A percentile compares a stretch with the other conserved stretches of the same genome.
Conservation (phyloP, 2,797 vertebrate genomes). For the Gastrophryne carolinensis region DNA sequence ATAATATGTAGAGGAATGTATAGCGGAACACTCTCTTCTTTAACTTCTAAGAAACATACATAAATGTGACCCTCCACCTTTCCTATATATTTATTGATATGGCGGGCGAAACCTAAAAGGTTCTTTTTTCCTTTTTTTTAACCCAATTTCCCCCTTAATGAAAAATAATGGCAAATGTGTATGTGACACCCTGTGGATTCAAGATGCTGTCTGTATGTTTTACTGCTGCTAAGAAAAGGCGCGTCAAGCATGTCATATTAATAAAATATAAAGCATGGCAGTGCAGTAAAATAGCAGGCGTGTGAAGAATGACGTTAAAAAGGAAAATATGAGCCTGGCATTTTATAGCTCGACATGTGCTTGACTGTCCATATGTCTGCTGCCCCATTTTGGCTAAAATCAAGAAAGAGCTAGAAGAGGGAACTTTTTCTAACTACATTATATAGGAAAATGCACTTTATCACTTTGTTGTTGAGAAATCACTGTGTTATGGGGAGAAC, state of each 20-base stretch:
- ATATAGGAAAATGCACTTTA: too few species aligned
- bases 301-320: background rate
- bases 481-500: too few species aligned
- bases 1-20: conserved; percentile 1
- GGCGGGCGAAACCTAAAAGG: too few species aligned
- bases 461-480: too few species aligned
- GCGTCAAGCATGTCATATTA: background rate
- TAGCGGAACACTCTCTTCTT: background rate
- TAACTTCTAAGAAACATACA: conserved; percentile 4
- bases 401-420: too few species aligned
- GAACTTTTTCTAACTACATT: too few species aligned
- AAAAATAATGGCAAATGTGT: too few species aligned
- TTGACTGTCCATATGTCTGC: too few species aligned
- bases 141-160: too few species aligned
- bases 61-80: conserved; percentile 31
- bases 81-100: background rate
- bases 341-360: background rate
- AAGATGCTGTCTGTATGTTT: background rate
- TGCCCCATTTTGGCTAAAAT: too few species aligned
- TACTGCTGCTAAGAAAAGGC: background rate
- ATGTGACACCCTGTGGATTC: background rate
- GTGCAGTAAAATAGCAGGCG: background rate
- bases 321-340: background rate
- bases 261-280: background rate
- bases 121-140: too few species aligned